Evolutionary conservation across 2,113 vertebrate species (phyloP), one percentile per base, ranked within the genome.

Genomic region (Cricetomys ansorgei): DNA sequence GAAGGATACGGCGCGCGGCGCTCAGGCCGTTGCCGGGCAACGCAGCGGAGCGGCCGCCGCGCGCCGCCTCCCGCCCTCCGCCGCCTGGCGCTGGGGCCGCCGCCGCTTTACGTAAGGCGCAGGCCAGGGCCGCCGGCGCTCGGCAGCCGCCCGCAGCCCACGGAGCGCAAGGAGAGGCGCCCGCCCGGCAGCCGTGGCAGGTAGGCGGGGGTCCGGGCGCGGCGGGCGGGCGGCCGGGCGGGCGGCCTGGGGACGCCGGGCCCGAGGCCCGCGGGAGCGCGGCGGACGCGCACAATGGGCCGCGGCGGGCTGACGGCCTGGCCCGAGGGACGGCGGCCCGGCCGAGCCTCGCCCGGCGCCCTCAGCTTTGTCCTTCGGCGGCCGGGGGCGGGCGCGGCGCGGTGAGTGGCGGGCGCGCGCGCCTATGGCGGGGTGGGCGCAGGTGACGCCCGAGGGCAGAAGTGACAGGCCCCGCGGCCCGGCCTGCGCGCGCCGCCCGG

Each of bases 101-200:
- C 96, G 98, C 98, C 96, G 98, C 97, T 98, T 98, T 98, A 98
- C 98, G 98, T 98, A 97, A 98, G 98, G 98, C 98, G 97, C 97
- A 97, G 96, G 96, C 97, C 97, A 80, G 94, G 97, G 96, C 93
- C 96, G 89, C 94, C 85, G 96, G 97, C 95, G 95, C 94, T 97
- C 97, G 95, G 96, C 97, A 95, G 97, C 95, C 89, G 92, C 87
- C 57, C 89, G 93, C 95, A 97, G 93, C 96, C 96, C 77, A 40
- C 77, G 69, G 84, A 83, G 88, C 85, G 55, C 80, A 88, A 93
- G 88, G 67, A 87, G 87, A 89, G 93, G 93, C 89, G 94, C 92
- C 59, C 50, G 95, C 98, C 97, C 97, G 98, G 97, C 98, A 97
- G 97, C 98, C 96, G 97, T 95, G 96, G 97, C 98, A 97, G 98